Conservation (phyloP, 2,888 invertebrate species). For the Endotricha flammealis region DNA sequence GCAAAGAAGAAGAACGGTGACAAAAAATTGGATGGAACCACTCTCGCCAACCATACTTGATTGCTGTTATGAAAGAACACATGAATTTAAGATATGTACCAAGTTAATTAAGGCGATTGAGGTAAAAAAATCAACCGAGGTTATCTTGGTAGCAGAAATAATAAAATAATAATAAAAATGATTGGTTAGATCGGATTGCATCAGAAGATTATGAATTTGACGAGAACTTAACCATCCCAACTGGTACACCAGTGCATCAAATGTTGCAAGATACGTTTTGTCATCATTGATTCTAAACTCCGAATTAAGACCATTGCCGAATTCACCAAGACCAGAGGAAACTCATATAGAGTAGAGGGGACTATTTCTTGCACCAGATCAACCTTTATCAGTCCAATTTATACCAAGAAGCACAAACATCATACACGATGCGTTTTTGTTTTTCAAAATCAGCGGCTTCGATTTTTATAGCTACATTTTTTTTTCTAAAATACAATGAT, state of each 20-base stretch:
- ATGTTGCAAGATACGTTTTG: no score
- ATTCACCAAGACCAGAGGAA: not conserved
- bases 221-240: slow-evolving; percentile 37
- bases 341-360: slow-evolving; percentile 12
- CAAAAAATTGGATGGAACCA: slow-evolving; percentile 15
- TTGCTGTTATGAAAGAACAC: slow-evolving; percentile 28
- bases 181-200: slow-evolving; percentile 42
- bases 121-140: no score
- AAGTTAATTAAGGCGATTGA: no score
- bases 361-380: slow-evolving; percentile 22
- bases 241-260: slow-evolving; percentile 25
- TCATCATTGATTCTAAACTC: not conserved
- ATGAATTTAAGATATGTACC: no score
- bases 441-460: no score
- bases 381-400: slow-evolving; percentile 20
- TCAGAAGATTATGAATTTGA: slow-evolving; percentile 33
- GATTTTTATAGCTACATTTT: no score
- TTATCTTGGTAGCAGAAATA: no score
- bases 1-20: slow-evolving; percentile 16
- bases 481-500: no score
- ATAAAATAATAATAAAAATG: no score
- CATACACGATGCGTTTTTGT: no score
- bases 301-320: not conserved
- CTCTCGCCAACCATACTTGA: slow-evolving; percentile 20
- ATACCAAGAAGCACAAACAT: not conserved